Percentiles rank a stretch among this genome's conserved stretches.
These are phyloP conservation scores for Umimayanthus chanpuru DNA, from an alignment of 92 coral and sea anemone genomes.

Conservation along the genomic window DNA sequence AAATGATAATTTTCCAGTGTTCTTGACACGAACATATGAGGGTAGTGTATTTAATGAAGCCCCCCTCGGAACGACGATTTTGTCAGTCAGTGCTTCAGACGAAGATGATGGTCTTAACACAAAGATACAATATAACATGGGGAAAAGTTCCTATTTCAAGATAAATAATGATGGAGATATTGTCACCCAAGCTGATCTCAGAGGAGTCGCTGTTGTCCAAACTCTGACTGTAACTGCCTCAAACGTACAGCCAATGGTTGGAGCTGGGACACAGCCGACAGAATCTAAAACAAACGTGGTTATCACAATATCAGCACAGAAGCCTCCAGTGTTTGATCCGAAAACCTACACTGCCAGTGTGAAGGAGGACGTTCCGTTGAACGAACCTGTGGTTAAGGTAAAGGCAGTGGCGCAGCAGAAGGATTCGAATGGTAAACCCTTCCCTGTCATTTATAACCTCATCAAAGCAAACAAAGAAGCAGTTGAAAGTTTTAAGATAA, in stretches of 20 bases:
- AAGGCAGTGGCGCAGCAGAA: slow-evolving; percentile 54
- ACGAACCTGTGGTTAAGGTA: slow-evolving; percentile 44
- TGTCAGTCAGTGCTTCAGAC: slow-evolving; percentile 82
- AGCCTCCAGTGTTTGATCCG: slow-evolving; percentile 66
- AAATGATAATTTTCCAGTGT: slow-evolving; percentile 86
- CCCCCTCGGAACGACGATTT: slow-evolving; percentile 54
- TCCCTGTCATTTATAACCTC: slow-evolving; percentile 61
- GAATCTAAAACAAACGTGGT: slow-evolving; percentile 70
- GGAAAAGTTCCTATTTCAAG: slow-evolving; percentile 43
- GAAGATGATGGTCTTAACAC: slow-evolving; percentile 59
- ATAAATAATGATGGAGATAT: slow-evolving; percentile 43
- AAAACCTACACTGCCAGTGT: slow-evolving; percentile 48
- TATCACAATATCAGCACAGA: slow-evolving; percentile 58
- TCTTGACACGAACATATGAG: slow-evolving; percentile 65
- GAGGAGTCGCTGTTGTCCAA: slow-evolving; percentile 1
- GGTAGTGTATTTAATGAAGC: slow-evolving; percentile 71
- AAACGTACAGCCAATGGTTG: slow-evolving; percentile 65
- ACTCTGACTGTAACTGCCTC: slow-evolving; percentile 70
- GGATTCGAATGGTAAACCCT: background rate
- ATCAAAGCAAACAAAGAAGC: slow-evolving; percentile 67
- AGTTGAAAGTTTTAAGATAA: slow-evolving; percentile 73
- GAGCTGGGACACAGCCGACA: slow-evolving; percentile 45
- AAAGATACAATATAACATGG: slow-evolving; percentile 45
- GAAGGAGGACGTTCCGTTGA: slow-evolving; percentile 51
- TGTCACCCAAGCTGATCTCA: slow-evolving; percentile 51